Evolutionary conservation across 2,888 invertebrate species (phyloP).

Genomic region (Tuberolachnus salignus): DNA sequence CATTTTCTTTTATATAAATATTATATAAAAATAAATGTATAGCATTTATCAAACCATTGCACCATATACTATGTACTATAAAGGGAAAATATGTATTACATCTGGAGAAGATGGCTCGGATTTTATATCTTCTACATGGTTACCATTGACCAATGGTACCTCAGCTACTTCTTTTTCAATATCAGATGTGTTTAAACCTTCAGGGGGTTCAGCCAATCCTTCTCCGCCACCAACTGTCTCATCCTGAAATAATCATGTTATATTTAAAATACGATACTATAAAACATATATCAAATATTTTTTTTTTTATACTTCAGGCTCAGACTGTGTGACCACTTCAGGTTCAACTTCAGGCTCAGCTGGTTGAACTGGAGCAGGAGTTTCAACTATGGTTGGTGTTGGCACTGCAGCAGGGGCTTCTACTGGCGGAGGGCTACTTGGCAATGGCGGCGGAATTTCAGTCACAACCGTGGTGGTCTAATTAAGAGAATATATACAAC

Average conservation of each 20-base stretch:
- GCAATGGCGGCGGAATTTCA: conserved; percentile 60
- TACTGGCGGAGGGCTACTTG: conserved; percentile 60
- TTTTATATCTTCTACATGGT: conserved; percentile 28
- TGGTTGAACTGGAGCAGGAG: conserved; percentile 36
- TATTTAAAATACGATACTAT: not conserved
- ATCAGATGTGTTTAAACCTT: conserved; percentile 51
- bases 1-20: too few relatives aligned
- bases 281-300: not conserved
- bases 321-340: conserved; percentile 5
- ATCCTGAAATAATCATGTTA: conserved; percentile 16
- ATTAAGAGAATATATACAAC: not conserved
- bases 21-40: too few relatives aligned
- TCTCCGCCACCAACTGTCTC: conserved; percentile 59
- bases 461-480: conserved; percentile 56
- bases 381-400: conserved; percentile 58
- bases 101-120: conserved; percentile 26
- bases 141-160: conserved; percentile 49
- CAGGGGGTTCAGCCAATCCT: conserved; percentile 59
- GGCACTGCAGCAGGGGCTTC: conserved; percentile 59
- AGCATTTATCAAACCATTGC: too few relatives aligned
- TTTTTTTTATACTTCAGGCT: conserved; percentile 23
- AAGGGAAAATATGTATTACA: conserved; percentile 13
- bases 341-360: conserved; percentile 7
- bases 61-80: not conserved
- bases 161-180: conserved; percentile 54